phyloP scores from a whole-genome alignment of 2,797 vertebrate species.

The Graptemys geographica region DNA sequence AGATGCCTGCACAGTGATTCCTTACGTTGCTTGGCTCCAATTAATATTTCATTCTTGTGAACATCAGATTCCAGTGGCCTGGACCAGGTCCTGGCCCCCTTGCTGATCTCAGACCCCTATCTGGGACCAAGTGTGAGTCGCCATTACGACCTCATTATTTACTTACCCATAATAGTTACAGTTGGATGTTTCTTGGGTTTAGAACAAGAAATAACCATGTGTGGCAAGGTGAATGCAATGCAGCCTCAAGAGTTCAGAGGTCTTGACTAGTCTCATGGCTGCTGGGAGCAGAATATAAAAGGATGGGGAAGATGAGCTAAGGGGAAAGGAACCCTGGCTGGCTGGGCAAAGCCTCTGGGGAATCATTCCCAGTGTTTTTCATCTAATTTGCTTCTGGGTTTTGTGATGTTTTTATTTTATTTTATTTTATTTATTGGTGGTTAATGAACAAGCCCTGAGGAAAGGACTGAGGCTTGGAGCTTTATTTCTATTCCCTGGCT shows the following conservation, averaged over 20 bases:
- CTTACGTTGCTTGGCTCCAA: fast-evolving
- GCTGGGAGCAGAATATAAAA: fast-evolving
- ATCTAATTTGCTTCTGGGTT: background rate
- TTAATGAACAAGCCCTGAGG: conserved; percentile 17
- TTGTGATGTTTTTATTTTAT: background rate
- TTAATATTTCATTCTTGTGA: background rate
- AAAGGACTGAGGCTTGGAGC: conserved; percentile 13
- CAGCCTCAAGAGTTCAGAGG: background rate
- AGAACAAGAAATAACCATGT: fast-evolving
- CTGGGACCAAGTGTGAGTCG: fast-evolving
- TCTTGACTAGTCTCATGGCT: background rate
- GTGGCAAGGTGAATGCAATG: background rate
- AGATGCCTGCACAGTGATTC: background rate
- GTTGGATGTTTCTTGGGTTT: background rate
- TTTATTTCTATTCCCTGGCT: conserved; percentile 46
- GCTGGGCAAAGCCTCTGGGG: background rate
- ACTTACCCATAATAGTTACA: background rate
- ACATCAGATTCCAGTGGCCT: fast-evolving
- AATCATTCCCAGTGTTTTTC: fast-evolving
- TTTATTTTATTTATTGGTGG: background rate
- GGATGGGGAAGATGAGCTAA: background rate
- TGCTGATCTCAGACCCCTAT: fast-evolving
- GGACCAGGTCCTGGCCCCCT: fast-evolving
- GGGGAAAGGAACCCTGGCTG: background rate
- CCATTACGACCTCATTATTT: fast-evolving